Base-by-base conservation (phyloP, 2,113 vertebrate genomes). In the Microtus montanus region DNA sequence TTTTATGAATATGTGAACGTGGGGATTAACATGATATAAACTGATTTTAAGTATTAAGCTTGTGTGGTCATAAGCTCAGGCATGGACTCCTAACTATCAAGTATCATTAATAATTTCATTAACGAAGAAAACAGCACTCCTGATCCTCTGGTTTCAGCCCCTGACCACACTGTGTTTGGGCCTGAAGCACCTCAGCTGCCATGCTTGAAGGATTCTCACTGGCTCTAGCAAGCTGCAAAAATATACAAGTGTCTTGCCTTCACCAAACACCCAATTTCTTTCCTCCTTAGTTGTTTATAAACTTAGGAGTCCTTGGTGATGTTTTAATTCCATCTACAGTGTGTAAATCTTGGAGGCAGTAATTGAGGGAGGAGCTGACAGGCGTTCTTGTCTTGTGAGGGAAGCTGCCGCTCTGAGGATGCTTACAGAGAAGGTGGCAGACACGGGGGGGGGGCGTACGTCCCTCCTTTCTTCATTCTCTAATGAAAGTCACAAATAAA, bases 221-320 rank as follows among this genome's bases (percentile, higher is more conserved):
- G 98, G 98, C 97, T 97, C 97, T 97, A 98, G 98, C 97, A 97
- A 98, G 97, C 98, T 98, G 98, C 97, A 98, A 98, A 98, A 98
- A 98, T 98, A 98, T 98, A 98, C 98, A 98, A 98, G 98, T 98
- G 98, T 98, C 98, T 98, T 96, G 97, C 94, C 98, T 97, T 98
- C 98, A 98, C 95, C 0, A 91, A 98, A 98, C 98, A 98, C 98
- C 98, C 97, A 97, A 98, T 98, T 98, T 98, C 98, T 98, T 98
- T 98, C 97, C 98, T 96, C 89, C 95, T 97, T 97, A 54, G 97
- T 98, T 98, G 98, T 98, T 98, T 98, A 98, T 98, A 98, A 98
- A 98, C 97, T 98, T 96, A 14, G 94, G 97, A 98, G 98, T 98
- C 97, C 92, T 98, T 97, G 95, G 97, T 97, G 97, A 98, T 98